Conservation (phyloP, 2,797 vertebrate species). For the Huso huso region DNA sequence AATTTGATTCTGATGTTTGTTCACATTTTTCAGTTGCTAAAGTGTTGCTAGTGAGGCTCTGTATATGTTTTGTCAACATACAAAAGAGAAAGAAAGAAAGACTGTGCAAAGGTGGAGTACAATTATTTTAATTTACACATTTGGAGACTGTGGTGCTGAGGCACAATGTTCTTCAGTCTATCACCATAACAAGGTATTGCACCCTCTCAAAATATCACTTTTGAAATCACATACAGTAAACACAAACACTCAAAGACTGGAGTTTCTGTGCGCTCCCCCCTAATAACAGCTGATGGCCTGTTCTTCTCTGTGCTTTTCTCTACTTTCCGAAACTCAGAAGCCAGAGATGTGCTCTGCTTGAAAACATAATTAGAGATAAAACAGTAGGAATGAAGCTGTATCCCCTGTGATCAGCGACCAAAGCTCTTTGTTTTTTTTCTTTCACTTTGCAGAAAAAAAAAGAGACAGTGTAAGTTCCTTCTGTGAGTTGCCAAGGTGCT, state of each 20-base stretch:
- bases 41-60: too few relatives aligned
- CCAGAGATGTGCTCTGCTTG: slow-evolving; percentile 46
- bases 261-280: slow-evolving; percentile 60
- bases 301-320: slow-evolving; percentile 53
- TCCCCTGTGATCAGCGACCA: slow-evolving; percentile 47
- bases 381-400: slow-evolving; percentile 50
- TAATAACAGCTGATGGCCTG: slow-evolving; percentile 60
- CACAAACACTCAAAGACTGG: slow-evolving; percentile 63
- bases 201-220: slow-evolving; percentile 53
- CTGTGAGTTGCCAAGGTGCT: slow-evolving; percentile 93
- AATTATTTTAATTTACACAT: background rate
- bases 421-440: slow-evolving; percentile 51
- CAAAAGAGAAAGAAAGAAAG: too few relatives aligned
- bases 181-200: slow-evolving; percentile 3
- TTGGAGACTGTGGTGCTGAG: background rate
- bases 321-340: slow-evolving; percentile 48
- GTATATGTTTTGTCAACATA: too few relatives aligned
- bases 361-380: slow-evolving; percentile 70
- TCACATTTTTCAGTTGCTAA: too few relatives aligned
- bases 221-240: slow-evolving; percentile 45
- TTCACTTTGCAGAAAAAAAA: slow-evolving; percentile 60
- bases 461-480: slow-evolving; percentile 84
- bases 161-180: too few relatives aligned
- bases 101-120: background rate
- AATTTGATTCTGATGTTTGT: too few relatives aligned